A percentile compares a stretch with the other conserved stretches of the same genome.
These are phyloP conservation scores for Caenorhabditis remanei DNA, from an alignment of 1,140 invertebrate species.

Conservation along the genomic window DNA sequence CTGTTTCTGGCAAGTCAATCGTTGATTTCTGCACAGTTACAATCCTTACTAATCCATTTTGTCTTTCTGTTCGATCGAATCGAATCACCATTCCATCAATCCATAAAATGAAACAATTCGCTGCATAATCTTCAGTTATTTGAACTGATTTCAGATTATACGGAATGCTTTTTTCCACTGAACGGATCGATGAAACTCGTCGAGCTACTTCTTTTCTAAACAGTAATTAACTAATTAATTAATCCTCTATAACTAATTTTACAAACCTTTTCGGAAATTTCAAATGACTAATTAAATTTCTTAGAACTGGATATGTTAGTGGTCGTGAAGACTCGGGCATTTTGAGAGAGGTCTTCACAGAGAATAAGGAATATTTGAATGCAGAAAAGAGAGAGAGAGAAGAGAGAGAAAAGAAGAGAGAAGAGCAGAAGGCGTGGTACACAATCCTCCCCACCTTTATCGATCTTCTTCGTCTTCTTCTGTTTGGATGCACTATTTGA, in stretches of 20 bases:
- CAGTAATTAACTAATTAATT: background rate
- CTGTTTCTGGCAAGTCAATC: background rate
- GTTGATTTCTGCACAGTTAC: background rate
- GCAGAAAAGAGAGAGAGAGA: too few relatives aligned
- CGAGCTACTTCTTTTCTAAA: background rate
- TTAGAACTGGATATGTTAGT: too few relatives aligned
- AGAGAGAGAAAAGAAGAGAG: too few relatives aligned
- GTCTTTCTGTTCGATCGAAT: background rate
- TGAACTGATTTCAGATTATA: conserved; percentile 1
- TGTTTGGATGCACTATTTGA: too few relatives aligned
- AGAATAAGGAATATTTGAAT: too few relatives aligned
- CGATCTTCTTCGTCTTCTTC: too few relatives aligned
- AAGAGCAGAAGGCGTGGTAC: too few relatives aligned
- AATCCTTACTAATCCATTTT: background rate
- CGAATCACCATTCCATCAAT: conserved; percentile 5
- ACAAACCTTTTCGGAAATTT: background rate
- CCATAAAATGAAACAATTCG: background rate
- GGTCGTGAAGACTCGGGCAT: too few relatives aligned
- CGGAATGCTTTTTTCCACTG: background rate
- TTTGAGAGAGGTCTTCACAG: too few relatives aligned
- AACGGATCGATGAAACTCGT: background rate
- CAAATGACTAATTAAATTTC: too few relatives aligned
- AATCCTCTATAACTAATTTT: background rate
- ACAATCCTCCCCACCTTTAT: too few relatives aligned
- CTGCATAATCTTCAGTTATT: background rate